phyloP scores from a whole-genome alignment of 2,888 invertebrate species.

The Scaptomyza tumidula region DNA sequence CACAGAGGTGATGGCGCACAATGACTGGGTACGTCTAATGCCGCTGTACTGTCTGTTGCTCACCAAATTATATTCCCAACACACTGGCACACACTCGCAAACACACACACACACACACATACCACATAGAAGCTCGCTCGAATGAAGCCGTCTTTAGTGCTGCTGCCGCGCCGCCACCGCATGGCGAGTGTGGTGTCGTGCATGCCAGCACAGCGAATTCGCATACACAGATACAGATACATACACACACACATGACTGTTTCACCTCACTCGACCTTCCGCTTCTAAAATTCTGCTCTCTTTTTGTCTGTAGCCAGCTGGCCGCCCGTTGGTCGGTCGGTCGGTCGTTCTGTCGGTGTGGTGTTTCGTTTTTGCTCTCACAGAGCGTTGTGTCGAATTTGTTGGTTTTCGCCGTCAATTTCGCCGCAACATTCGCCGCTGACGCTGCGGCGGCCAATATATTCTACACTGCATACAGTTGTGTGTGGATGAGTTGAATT shows the following conservation, averaged over 20 bases:
- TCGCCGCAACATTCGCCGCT: slow-evolving; percentile 44
- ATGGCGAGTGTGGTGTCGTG: slow-evolving; percentile 63
- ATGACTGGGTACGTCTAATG: slow-evolving; percentile 22
- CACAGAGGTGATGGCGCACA: slow-evolving; percentile 36
- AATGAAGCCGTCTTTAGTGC: not conserved
- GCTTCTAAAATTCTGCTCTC: slow-evolving; percentile 20
- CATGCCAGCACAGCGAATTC: slow-evolving; percentile 70
- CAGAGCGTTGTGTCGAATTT: slow-evolving; percentile 33
- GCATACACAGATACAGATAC: slow-evolving; percentile 40
- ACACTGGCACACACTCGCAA: slow-evolving; percentile 9
- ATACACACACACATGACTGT: slow-evolving; percentile 29
- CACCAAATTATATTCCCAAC: slow-evolving; percentile 32
- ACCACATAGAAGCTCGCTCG: slow-evolving; percentile 12
- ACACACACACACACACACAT: slow-evolving; percentile 9
- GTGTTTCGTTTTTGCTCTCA: slow-evolving; percentile 41
- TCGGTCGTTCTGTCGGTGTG: slow-evolving; percentile 5
- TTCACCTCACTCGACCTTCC: slow-evolving; percentile 69
- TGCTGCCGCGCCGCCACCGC: slow-evolving; percentile 31
- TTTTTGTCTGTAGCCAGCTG: slow-evolving; percentile 16
- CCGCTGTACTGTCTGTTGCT: slow-evolving; percentile 54
- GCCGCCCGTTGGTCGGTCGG: slow-evolving; percentile 34
- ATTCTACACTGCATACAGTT: slow-evolving; percentile 40
- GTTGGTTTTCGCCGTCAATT: slow-evolving; percentile 26
- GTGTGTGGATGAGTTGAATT: slow-evolving; percentile 58
- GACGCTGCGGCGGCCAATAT: slow-evolving; percentile 20